phyloP scores from a whole-genome alignment of 37 sponge, comb jelly and placozoan genomes.

The Oopsacas minuta region DNA sequence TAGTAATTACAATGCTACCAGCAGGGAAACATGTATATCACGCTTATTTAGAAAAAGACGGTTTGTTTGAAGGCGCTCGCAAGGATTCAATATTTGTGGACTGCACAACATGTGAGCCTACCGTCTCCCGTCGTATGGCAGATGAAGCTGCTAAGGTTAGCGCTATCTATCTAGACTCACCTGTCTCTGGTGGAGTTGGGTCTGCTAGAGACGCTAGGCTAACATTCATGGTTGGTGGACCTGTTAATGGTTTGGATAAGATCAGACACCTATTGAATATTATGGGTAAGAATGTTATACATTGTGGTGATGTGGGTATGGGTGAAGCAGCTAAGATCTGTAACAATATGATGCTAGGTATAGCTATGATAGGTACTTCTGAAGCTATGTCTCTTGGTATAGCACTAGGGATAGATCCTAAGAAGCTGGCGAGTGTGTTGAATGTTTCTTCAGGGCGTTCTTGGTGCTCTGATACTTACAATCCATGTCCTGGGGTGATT shows the following conservation, averaged over 20 bases:
- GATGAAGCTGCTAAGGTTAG: constrained; percentile 26
- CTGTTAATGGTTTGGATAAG: constrained; percentile 37
- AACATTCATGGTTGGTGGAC: constrained; percentile 94
- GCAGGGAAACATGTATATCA: constrained; percentile 21
- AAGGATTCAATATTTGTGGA: constrained; percentile 69
- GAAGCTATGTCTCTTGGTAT: constrained; percentile 84
- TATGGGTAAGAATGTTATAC: constrained; percentile 90
- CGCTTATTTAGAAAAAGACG: not conserved
- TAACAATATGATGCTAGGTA: constrained; percentile 94
- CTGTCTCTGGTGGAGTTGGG: constrained; percentile 95
- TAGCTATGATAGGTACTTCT: constrained; percentile 79
- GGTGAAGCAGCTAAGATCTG: constrained; percentile 83
- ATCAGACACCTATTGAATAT: constrained; percentile 58
- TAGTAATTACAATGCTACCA: constrained; percentile 77
- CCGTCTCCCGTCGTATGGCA: constrained; percentile 41
- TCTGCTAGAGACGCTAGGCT: constrained; percentile 70
- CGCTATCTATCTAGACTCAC: constrained; percentile 67
- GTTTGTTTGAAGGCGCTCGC: constrained; percentile 26
- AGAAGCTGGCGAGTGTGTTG: constrained; percentile 53
- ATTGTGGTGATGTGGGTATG: constrained; percentile 70
- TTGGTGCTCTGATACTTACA: constrained; percentile 77
- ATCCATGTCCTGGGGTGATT: constrained; percentile 93
- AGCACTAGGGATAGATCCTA: constrained; percentile 78
- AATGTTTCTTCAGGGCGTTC: constrained; percentile 79
- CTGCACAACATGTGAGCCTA: constrained; percentile 82